Evolutionary conservation across 2,113 vertebrate genomes (phyloP).

Genomic region (Macrotus californicus): DNA sequence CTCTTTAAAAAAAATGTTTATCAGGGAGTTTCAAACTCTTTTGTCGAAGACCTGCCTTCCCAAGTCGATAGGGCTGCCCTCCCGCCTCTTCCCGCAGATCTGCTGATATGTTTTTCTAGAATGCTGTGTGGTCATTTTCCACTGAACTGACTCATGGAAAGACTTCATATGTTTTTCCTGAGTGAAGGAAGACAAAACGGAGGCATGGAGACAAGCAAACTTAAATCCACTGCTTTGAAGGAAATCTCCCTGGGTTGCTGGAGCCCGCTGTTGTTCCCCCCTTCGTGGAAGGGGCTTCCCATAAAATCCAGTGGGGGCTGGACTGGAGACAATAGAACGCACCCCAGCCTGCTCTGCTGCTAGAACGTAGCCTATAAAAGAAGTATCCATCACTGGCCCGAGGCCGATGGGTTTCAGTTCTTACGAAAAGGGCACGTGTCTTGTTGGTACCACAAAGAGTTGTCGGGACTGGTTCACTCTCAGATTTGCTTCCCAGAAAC

Average conservation of each 20-base stretch:
- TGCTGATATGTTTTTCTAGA: neutral
- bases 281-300: neutral
- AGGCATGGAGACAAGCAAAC: neutral
- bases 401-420: neutral
- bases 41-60: neutral
- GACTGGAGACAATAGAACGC: neutral
- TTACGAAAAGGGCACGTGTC: neutral
- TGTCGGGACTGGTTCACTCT: neutral
- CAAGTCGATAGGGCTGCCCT: neutral
- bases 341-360: too few species aligned
- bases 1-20: conserved; percentile 4
- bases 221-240: neutral
- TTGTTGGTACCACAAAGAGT: neutral
- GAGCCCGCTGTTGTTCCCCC: accelerated
- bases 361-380: neutral
- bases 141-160: neutral
- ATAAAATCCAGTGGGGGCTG: neutral
- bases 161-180: neutral
- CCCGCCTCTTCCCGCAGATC: neutral
- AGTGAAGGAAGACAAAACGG: neutral
- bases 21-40: neutral
- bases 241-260: neutral
- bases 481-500: neutral
- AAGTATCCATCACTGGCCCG: too few species aligned
- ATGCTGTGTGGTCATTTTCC: neutral